These are phyloP conservation scores for Dicycla oo DNA, from an alignment of 2,888 invertebrate genomes.

Conservation along the genomic window DNA sequence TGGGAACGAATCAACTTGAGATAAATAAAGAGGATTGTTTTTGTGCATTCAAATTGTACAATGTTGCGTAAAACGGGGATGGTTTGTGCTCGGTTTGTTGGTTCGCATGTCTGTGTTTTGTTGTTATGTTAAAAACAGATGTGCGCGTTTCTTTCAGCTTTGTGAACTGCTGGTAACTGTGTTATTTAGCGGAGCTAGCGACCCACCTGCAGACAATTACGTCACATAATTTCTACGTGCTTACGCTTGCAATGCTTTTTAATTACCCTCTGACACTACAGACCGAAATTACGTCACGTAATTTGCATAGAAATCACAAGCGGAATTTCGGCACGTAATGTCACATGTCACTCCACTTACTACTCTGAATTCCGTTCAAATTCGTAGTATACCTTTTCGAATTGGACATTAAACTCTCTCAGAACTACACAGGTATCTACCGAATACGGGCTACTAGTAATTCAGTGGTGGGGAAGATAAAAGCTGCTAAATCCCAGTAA, in stretches of 20 bases:
- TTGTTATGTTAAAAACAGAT: conserved; percentile 2
- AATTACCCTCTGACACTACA: background rate
- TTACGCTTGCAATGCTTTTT: background rate
- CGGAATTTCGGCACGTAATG: background rate
- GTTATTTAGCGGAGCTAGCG: background rate
- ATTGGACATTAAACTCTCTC: conserved; percentile 15
- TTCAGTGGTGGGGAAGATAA: conserved; percentile 40
- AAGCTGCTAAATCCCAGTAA: conserved; percentile 45
- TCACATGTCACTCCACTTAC: too few species aligned
- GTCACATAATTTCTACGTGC: background rate
- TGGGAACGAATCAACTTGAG: conserved; percentile 67
- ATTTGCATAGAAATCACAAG: background rate
- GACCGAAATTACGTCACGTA: background rate
- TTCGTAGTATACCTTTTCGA: conserved; percentile 9
- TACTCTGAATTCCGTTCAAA: background rate
- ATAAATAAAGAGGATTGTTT: conserved; percentile 68
- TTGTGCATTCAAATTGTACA: conserved; percentile 58
- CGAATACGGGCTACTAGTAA: conserved; percentile 28
- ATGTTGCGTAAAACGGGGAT: conserved; percentile 47
- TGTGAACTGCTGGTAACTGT: background rate
- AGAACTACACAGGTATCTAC: background rate
- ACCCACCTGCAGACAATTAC: background rate
- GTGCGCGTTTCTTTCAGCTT: conserved; percentile 9
- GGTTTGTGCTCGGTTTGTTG: conserved; percentile 44
- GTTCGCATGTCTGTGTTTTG: conserved; percentile 21